Conservation (phyloP, 2,113 vertebrate genomes). For the Pangasianodon gigas region DNA sequence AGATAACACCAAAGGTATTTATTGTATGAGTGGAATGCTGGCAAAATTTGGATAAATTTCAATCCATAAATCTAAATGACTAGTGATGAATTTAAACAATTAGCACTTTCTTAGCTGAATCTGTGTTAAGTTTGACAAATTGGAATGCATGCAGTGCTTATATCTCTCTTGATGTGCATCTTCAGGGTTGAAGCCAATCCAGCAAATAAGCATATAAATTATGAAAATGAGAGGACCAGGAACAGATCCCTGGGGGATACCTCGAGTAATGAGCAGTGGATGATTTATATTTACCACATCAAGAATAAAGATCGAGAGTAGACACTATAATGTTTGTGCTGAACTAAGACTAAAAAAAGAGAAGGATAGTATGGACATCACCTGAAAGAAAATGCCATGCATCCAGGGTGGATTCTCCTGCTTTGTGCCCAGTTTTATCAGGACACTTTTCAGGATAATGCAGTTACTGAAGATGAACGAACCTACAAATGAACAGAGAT, state of each 20-base stretch:
- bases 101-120: neutral
- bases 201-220: neutral
- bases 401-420: no score
- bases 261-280: neutral
- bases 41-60: neutral
- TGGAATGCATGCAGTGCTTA: neutral
- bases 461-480: neutral
- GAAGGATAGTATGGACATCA: no score
- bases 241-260: neutral
- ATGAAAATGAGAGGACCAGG: neutral
- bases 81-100: neutral
- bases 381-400: no score
- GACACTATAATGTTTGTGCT: neutral
- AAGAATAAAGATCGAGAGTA: neutral
- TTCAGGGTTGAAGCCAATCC: neutral
- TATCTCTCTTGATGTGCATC: neutral
- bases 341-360: neutral
- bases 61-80: neutral
- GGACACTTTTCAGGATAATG: neutral
- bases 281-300: neutral
- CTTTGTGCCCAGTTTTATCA: neutral
- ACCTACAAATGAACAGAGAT: no score
- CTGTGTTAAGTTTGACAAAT: neutral
- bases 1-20: neutral
- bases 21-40: neutral